Base-by-base conservation (phyloP, 2,888 invertebrate species). In the Dicranocentrus wangi region DNA sequence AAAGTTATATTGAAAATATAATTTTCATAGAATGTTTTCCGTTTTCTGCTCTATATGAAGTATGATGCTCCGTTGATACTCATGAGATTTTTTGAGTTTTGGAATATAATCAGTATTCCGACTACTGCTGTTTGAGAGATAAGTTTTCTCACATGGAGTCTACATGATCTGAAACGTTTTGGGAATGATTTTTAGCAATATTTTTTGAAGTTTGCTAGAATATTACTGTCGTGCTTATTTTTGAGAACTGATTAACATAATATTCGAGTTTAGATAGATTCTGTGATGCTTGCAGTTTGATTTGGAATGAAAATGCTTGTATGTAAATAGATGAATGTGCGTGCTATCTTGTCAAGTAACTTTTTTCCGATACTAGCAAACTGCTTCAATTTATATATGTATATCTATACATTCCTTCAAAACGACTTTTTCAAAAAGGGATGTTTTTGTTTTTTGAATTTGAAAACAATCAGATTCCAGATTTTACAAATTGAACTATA, bases 241-340 rank as follows among this genome's bases (percentile, higher is more conserved):
- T 73, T 79, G 65, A 79, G 79, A 79, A 79, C 79, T 79, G 79
- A 79, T 65, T 70, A 66, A 21, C 58, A 55, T 47, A 27, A 43
- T 55, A 71, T 79, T 79, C 80, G 80, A 80, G 80, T 80, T 80
- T 80, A 80, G 73, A 66, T 58, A 79, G 60, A 39, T 80, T 72
- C 80, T 80, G 80, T 80, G 80, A 80, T 80, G 80, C 39, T 68
- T 61, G 32, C 5, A 47, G 8, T 47, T 42, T 72, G 63, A 42
- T 39, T 69, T 61, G 5, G 10, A 32, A 7, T 32, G 32, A 32
- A 32, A 7, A 10, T 32, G 10, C 10, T 7, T 32, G 32, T 51
- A 17, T 19, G 19, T 51, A 51, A 51, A 19, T 51, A 43, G 2
- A 51, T 19, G 19, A 8, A 13, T 51, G 19, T 8, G n/a, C 51